Conservation (phyloP, 2,888 invertebrate genomes). For the Athalia circularis region DNA sequence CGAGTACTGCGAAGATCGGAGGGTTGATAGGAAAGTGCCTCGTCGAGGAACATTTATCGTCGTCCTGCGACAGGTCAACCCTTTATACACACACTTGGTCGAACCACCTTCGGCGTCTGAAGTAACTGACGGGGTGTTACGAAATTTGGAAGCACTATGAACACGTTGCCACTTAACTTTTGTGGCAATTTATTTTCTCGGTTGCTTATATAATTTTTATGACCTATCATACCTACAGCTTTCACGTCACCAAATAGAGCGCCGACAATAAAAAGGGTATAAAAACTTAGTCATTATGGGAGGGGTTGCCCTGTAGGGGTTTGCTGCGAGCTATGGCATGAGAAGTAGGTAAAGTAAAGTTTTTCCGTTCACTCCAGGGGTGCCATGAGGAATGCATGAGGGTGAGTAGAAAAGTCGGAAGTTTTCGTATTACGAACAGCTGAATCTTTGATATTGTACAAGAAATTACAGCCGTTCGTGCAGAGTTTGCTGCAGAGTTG, state of each 20-base stretch:
- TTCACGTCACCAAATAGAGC: no score
- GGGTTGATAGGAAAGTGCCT: conserved; percentile 33
- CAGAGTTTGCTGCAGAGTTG: neutral
- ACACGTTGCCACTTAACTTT: no score
- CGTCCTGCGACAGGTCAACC: neutral
- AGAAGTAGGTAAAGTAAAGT: neutral
- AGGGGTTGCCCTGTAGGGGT: neutral
- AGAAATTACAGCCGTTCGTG: neutral
- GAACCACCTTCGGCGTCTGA: neutral
- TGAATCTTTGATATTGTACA: neutral
- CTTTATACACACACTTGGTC: neutral
- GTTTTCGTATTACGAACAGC: conserved; percentile 11
- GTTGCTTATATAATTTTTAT: no score
- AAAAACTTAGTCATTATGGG: neutral
- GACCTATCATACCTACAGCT: no score
- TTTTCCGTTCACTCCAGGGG: neutral
- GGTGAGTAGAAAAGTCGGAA: neutral
- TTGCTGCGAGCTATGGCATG: neutral
- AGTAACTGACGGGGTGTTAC: neutral
- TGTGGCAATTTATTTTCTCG: no score
- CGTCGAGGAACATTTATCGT: conserved; percentile 29
- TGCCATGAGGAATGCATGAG: neutral
- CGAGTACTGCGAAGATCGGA: conserved; percentile 28
- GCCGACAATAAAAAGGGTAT: neutral
- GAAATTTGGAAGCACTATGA: no score